Conservation (phyloP, 2,797 vertebrate species). For the Helostoma temminkii region DNA sequence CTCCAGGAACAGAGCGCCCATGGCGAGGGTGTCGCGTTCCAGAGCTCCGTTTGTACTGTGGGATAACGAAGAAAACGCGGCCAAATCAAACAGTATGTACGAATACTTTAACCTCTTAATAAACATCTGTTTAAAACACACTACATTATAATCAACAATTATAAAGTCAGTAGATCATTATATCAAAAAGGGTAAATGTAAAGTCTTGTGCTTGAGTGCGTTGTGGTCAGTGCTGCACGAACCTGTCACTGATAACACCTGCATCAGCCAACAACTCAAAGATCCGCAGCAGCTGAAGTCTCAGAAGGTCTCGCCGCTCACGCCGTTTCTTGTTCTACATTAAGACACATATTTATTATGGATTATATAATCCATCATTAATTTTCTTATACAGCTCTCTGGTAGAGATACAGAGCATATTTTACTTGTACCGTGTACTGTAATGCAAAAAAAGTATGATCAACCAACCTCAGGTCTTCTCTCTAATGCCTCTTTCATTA, state of each 20-base stretch:
- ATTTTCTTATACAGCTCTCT: slow-evolving; percentile 8
- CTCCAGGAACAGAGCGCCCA: slow-evolving; percentile 97
- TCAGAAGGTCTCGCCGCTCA: slow-evolving; percentile 92
- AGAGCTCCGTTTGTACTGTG: slow-evolving; percentile 95
- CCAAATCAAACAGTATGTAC: slow-evolving; percentile 17
- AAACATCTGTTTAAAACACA: not conserved
- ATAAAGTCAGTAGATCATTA: not conserved
- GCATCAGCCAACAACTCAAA: slow-evolving; percentile 98
- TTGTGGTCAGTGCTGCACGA: slow-evolving; percentile 22
- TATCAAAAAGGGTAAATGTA: not conserved
- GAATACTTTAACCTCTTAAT: not conserved
- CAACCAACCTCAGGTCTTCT: slow-evolving; percentile 94
- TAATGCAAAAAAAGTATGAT: not conserved
- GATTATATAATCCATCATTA: not conserved
- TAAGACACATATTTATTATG: not conserved
- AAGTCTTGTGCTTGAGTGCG: too few relatives aligned
- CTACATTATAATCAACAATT: not conserved
- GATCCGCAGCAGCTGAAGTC: slow-evolving; percentile 94
- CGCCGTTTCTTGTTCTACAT: slow-evolving; percentile 96
- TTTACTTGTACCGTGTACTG: not conserved
- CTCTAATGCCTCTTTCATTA: slow-evolving; percentile 98
- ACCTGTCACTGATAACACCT: slow-evolving; percentile 98
- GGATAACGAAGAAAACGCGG: not conserved
- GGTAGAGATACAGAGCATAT: not conserved
- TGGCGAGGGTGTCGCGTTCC: slow-evolving; percentile 94